These are phyloP conservation scores for Subanguina moxae DNA, from an alignment of 1,140 invertebrate species.

Conservation along the genomic window DNA sequence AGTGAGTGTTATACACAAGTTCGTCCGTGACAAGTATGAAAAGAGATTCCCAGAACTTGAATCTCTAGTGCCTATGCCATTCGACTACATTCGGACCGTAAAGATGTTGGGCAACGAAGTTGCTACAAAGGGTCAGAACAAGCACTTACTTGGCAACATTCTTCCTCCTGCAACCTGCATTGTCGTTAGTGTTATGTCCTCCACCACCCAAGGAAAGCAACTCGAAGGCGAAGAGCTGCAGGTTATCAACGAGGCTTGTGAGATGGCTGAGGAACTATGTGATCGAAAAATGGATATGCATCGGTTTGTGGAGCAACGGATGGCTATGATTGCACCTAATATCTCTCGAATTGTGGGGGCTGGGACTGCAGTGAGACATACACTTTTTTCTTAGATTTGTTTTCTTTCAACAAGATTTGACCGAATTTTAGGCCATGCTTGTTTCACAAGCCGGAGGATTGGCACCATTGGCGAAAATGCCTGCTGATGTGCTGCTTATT, in stretches of 20 bases:
- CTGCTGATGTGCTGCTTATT: slow-evolving; percentile 87
- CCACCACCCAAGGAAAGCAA: slow-evolving; percentile 88
- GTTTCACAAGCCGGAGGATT: slow-evolving; percentile 87
- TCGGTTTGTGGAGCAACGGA: slow-evolving; percentile 94
- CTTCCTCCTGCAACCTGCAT: slow-evolving; percentile 97
- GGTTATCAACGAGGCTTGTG: slow-evolving; percentile 79
- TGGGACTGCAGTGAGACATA: too few species aligned
- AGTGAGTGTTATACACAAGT: slow-evolving; percentile 79
- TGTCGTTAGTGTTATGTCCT: slow-evolving; percentile 85
- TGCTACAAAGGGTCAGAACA: slow-evolving; percentile 75
- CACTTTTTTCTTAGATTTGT: too few species aligned
- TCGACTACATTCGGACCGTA: slow-evolving; percentile 88
- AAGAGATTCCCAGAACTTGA: slow-evolving; percentile 97
- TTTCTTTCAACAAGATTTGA: too few species aligned
- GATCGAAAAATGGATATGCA: slow-evolving; percentile 85
- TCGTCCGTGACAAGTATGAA: slow-evolving; percentile 90
- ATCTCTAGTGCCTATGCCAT: slow-evolving; percentile 71
- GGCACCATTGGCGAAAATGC: slow-evolving; percentile 91
- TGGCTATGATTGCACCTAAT: slow-evolving; percentile 98
- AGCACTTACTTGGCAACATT: slow-evolving; percentile 85
- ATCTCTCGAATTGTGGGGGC: slow-evolving; percentile 78
- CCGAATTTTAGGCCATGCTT: slow-evolving; percentile 43
- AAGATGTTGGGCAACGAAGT: slow-evolving; percentile 91
- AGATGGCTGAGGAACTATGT: slow-evolving; percentile 88
- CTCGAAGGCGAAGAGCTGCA: slow-evolving; percentile 77